Evolutionary conservation across 92 coral and sea anemone genomes (phyloP), one percentile per base, ranked within the genome.

Genomic region (Micromussa lordhowensis): DNA sequence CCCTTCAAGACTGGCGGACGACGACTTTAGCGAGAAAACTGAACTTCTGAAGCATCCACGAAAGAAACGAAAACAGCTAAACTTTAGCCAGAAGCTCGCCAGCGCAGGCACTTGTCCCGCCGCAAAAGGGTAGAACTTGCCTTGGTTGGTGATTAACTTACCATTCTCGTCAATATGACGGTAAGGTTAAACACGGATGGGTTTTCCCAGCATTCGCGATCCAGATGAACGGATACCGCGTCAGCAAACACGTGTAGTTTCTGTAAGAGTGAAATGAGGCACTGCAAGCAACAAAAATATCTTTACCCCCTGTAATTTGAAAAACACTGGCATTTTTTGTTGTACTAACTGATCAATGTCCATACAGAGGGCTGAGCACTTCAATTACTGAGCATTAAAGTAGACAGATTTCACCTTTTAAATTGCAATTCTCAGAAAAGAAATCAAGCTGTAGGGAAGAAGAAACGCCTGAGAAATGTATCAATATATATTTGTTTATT

Each of bases 81-180:
- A 81, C 72, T 78, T 93, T 93, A 9, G 93, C 93, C 53, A 93
- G 73, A 2, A 93, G 32, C 61, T 90, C 93, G 29, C 95, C 95
- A 9, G 93, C 91, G 34, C 95, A 93, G 49, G 84, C 84, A 8
- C 98, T 90, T 93, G 85, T 24, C 98, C 98, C 49, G 94, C 96
- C 28, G 91, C 81, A 74, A 93, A 95, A 14, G 98, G 96, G 11
- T 84, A 84, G 59, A 91, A 94, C 75, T 92, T 95, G 10, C 78
- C 82, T 4, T 68, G 89, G 48, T 48, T 79, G 5, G 92, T 66
- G 61, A 78, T 79, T 29, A 93, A 71, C 34, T 93, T 57, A 1
- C 95, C 93, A 1, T 90, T 85, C 3, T 74, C 57, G 59, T 93
- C 91, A 35, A 90, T 91, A 59, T 93, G 95, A 64, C 93, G 93